Base-by-base conservation (phyloP, 2,113 vertebrate genomes). In the Lontra canadensis region DNA sequence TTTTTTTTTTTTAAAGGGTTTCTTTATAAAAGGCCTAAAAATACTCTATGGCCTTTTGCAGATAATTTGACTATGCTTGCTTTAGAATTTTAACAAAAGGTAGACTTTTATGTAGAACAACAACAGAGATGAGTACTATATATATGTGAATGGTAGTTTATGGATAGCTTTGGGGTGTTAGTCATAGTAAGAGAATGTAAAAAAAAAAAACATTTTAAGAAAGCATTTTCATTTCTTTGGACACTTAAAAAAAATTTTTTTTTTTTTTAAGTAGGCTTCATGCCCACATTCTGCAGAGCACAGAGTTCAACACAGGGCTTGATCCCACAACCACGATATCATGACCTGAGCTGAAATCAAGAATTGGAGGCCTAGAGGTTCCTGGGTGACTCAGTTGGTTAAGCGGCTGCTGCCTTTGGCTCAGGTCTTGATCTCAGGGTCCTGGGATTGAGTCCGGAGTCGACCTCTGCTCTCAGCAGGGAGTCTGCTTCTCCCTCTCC, bases 81-180 rank as follows among this genome's bases (percentile, higher is more conserved):
- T 97, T 14, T 93, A 93, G 57, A 90, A 95, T 94, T 94, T 94
- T 82, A 91, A 74, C 21, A 82, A 52, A 31, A 86, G 47, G 7
- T 55, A 76, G 39, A 85, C 14, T 90, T 69, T 71, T 80, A 36
- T 39, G 11, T 36, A 87, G 34, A 86, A 93, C 20, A 44, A 36
- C 20, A 36, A n/a, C n/a, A 52, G 39, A 71, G 34, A 84, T 71
- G 12, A 88, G 21, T 90, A 55, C 31, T 94, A 8, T 34, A 42
- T 34, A 3, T 34, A 49, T n/a, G 57, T 89, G 25, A 84, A 73
- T n/a, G 14, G 52, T 65, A 57, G 76, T 92, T 87, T 65, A 25
- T 76, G 39, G 74, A 65, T 59, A 36, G 4, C 47, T 83, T 74
- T 91, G 57, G 13, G 26, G 11, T 67, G 36, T 71, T 84, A 93